Evolutionary conservation across 2,888 invertebrate genomes (phyloP).

Genomic region (Eupithecia inturbata): DNA sequence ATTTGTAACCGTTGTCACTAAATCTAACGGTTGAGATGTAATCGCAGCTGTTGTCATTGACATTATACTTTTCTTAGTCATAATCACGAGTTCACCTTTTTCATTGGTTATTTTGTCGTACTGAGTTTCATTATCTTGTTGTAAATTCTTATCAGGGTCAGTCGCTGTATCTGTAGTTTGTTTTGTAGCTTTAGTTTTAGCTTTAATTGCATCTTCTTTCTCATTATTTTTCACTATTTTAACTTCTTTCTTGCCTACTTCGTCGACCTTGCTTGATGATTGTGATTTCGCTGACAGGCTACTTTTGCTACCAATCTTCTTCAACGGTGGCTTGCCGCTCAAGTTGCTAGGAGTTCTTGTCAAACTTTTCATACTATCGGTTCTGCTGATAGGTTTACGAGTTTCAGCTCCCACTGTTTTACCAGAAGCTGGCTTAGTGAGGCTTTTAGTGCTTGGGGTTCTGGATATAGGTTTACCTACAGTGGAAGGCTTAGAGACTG

Average conservation of each 20-base stretch:
- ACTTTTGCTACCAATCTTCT: constrained; percentile 48
- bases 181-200: constrained; percentile 36
- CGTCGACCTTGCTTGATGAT: constrained; percentile 67
- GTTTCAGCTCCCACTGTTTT: constrained; percentile 59
- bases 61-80: constrained; percentile 80
- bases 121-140: constrained; percentile 78
- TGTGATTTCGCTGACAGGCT: constrained; percentile 62
- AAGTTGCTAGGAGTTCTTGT: constrained; percentile 71
- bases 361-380: constrained; percentile 75
- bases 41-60: constrained; percentile 85
- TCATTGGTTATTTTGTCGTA: constrained; percentile 75
- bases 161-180: constrained; percentile 54
- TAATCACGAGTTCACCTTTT: constrained; percentile 72
- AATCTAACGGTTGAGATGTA: constrained; percentile 82
- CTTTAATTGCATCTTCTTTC: constrained; percentile 43
- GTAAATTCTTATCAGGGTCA: constrained; percentile 62
- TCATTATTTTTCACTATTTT: constrained; percentile 51
- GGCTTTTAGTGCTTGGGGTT: constrained; percentile 63
- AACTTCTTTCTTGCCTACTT: constrained; percentile 59
- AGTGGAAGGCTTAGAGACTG: constrained; percentile 53
- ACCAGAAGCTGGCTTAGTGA: constrained; percentile 61
- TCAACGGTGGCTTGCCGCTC: constrained; percentile 70
- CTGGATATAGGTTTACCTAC: constrained; percentile 61
- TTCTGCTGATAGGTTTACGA: constrained; percentile 71
- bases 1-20: constrained; percentile 82